Conservation (phyloP, 2,888 invertebrate genomes). For the Lysandra bellargus region DNA sequence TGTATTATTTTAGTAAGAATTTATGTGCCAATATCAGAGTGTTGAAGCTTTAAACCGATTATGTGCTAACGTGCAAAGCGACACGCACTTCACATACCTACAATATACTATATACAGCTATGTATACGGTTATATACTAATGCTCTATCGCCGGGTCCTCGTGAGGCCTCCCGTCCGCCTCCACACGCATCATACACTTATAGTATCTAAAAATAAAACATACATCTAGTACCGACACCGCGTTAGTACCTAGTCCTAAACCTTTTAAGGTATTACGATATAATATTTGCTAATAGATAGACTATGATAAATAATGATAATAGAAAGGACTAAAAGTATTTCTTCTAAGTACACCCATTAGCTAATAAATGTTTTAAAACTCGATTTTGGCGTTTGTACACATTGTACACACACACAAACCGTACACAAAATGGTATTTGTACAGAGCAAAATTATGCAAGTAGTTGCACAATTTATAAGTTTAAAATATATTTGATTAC, state of each 20-base stretch:
- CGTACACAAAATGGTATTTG: too few relatives aligned
- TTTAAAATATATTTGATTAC: too few relatives aligned
- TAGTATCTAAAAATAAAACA: conserved; percentile 60
- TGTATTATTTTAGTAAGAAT: background rate
- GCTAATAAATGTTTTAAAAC: too few relatives aligned
- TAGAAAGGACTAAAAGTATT: background rate
- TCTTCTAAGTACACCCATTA: background rate
- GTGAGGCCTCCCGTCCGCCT: conserved; percentile 66
- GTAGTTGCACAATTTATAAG: too few relatives aligned
- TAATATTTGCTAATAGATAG: too few relatives aligned
- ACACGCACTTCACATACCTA: conserved; percentile 67
- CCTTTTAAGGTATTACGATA: background rate
- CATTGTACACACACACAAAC: too few relatives aligned
- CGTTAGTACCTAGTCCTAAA: background rate
- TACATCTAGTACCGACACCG: conserved; percentile 30
- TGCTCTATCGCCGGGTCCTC: conserved; percentile 58
- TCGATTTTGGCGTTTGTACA: too few relatives aligned
- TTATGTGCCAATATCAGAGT: background rate
- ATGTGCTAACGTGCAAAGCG: conserved; percentile 30
- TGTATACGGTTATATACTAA: conserved; percentile 53
- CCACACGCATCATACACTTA: conserved; percentile 58
- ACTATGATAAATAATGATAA: too few relatives aligned
- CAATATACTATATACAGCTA: conserved; percentile 65
- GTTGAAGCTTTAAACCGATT: background rate
- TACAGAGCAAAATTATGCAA: too few relatives aligned